Conservation (phyloP, 2,797 vertebrate genomes). For the Masticophis lateralis region DNA sequence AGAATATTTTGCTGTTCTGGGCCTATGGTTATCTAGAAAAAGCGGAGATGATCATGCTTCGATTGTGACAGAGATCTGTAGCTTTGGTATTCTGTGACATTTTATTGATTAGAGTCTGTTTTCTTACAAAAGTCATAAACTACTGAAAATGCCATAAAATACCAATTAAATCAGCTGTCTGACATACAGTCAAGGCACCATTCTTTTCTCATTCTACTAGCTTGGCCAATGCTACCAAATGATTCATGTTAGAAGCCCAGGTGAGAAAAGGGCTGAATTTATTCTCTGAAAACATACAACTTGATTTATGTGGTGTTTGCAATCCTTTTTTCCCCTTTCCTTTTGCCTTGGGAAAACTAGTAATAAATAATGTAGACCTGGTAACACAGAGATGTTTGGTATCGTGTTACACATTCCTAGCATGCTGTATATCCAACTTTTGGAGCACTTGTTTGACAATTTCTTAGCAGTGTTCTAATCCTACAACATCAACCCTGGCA, state of each 20-base stretch:
- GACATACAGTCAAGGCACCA: not conserved
- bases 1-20: not conserved
- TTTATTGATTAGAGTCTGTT: slow-evolving; percentile 38
- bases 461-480: not conserved
- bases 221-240: slow-evolving; percentile 19
- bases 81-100: slow-evolving; percentile 21
- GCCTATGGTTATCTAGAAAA: not conserved
- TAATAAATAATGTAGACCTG: not conserved
- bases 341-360: slow-evolving; percentile 3
- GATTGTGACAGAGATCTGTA: not conserved
- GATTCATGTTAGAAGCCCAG: slow-evolving; percentile 37
- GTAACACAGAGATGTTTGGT: not conserved
- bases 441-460: not conserved
- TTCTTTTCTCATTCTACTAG: slow-evolving; percentile 2
- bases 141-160: slow-evolving; percentile 1
- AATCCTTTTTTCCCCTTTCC: not conserved
- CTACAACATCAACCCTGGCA: not conserved
- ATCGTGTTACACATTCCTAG: not conserved
- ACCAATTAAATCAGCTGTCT: slow-evolving; percentile 24
- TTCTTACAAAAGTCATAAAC: slow-evolving; percentile 34
- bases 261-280: slow-evolving; percentile 39
- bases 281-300: not conserved
- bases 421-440: not conserved
- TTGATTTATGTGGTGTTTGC: not conserved
- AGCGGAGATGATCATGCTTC: not conserved